Evolutionary conservation across 2,888 invertebrate genomes (phyloP).

Genomic region (Acanthosepion pharaonis): DNA sequence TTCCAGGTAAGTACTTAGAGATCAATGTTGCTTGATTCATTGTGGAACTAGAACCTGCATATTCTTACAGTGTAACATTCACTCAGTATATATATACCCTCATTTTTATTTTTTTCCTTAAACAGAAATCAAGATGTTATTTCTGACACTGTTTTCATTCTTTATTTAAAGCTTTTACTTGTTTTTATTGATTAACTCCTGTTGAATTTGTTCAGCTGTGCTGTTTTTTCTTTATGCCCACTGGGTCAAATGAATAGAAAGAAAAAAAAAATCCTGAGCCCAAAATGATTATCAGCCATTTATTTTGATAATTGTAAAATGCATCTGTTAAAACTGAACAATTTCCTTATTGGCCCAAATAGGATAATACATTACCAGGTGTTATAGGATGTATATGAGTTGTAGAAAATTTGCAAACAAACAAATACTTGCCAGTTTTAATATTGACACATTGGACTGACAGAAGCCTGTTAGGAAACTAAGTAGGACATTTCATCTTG

Average conservation of each 20-base stretch:
- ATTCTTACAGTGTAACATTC: too few species aligned
- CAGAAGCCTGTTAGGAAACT: too few species aligned
- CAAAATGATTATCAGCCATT: background rate
- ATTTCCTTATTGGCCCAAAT: too few species aligned
- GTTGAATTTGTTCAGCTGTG: background rate
- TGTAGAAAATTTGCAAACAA: too few species aligned
- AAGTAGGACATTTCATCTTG: too few species aligned
- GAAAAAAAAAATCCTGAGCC: background rate
- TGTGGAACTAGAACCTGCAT: too few species aligned
- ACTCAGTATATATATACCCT: too few species aligned
- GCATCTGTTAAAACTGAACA: background rate
- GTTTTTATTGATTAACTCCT: background rate
- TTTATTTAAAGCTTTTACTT: background rate
- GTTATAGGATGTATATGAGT: too few species aligned
- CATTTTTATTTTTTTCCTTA: background rate
- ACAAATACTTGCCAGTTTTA: too few species aligned
- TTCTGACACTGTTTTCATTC: background rate
- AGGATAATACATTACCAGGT: too few species aligned
- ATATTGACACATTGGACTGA: too few species aligned
- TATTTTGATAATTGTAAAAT: background rate
- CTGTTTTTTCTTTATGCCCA: background rate
- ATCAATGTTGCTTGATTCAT: too few species aligned
- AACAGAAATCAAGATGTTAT: background rate
- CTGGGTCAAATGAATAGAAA: background rate
- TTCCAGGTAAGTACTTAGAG: constrained; percentile 82